Evolutionary conservation across 2,113 vertebrate species (phyloP).

Genomic region (Prunella himalayana): DNA sequence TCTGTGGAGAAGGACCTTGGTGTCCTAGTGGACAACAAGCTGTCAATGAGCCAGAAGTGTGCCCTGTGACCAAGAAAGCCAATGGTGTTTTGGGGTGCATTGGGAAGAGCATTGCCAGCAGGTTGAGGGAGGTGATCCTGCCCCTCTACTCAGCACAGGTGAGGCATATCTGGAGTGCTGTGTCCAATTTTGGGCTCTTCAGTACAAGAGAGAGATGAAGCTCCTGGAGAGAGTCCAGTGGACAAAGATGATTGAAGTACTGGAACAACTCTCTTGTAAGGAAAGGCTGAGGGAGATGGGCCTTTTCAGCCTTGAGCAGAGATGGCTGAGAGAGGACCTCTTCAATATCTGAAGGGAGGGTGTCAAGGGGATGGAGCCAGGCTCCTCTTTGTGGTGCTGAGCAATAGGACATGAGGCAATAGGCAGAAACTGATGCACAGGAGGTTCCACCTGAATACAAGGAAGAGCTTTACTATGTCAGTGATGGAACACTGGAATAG

Average conservation of each 20-base stretch:
- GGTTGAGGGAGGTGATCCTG: accelerated
- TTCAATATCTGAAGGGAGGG: background rate
- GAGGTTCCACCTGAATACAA: background rate
- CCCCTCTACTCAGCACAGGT: background rate
- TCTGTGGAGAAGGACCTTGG: background rate
- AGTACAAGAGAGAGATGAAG: background rate
- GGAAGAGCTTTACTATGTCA: background rate
- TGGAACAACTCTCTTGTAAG: background rate
- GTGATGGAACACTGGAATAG: background rate
- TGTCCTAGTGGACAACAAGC: background rate
- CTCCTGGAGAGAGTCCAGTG: accelerated
- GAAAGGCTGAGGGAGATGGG: background rate
- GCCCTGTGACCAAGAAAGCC: background rate
- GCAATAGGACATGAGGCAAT: background rate
- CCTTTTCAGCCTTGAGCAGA: background rate
- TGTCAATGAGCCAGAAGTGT: background rate
- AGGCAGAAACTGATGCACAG: background rate
- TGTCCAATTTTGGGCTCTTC: background rate
- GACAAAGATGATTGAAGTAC: background rate
- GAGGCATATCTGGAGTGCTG: background rate
- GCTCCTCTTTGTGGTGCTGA: background rate
- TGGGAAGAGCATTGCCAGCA: background rate
- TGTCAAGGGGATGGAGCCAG: background rate
- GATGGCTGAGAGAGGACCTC: background rate
- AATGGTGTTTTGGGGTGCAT: background rate